Base-by-base conservation (phyloP, 2,797 vertebrate genomes). In the Sebastes itinus region DNA sequence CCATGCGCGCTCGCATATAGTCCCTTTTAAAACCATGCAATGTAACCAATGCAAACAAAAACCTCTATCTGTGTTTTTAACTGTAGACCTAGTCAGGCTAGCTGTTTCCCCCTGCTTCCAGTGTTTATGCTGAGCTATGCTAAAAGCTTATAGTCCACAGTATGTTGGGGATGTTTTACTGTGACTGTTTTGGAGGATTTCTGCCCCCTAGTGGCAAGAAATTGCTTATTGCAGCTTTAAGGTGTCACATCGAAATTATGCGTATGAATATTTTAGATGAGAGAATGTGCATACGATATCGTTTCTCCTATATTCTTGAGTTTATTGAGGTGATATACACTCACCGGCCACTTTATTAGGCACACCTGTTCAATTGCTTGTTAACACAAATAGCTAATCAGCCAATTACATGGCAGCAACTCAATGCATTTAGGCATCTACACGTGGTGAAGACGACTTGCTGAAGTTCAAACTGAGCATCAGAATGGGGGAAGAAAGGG, bases 391-490 rank as follows among this genome's bases (percentile, higher is more conserved):
- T 35, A 4, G 33, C 33, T 35, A 35, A 12, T 35, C 33, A 35
- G 33, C 11, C 33, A 12, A 35, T 35, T 4, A 35, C 33, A 35
- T 35, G 33, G 33, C 33, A 35, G 33, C 33, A 2, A 35, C 33
- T 35, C 11, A 35, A 35, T 35, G 33, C 33, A 35, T 35, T 35
- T 35, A 2, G 33, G 33, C 33, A 35, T 35, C 33, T 35, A 2
- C 0, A 35, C 2, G 11, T 13, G 4, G 33, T 35, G 33, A 35
- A 35, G 0, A 35, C 33, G 11, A 35, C 33, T 35, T 35, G 33
- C 11, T 35, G 33, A 5, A 35, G 33, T 0, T 35, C 33, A 35
- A 35, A 35, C 33, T 2, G 4, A 35, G 11, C 33, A 35, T 35
- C 33, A 35, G 33, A 35, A 35, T 5, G 1, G 33, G 30, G 35